These are phyloP conservation scores for Thermophis baileyi DNA, from an alignment of 2,113 vertebrate genomes.

Conservation along the genomic window DNA sequence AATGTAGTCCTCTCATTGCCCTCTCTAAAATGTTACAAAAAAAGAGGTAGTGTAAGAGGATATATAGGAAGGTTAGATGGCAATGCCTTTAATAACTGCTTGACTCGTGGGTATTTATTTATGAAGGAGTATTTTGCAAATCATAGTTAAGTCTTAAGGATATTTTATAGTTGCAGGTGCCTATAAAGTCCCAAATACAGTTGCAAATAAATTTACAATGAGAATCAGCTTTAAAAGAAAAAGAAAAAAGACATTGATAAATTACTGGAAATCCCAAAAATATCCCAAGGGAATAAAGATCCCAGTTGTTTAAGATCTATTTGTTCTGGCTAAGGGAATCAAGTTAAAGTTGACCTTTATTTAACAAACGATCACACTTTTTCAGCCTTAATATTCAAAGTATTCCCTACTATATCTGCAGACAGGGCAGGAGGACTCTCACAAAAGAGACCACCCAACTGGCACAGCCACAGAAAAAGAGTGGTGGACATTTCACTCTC, in stretches of 20 bases:
- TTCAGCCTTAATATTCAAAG: constrained; percentile 15
- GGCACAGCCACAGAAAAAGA: background rate
- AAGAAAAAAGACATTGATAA: background rate
- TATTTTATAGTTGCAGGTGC: background rate
- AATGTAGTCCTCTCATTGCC: background rate
- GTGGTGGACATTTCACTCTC: background rate
- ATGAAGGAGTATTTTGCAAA: background rate
- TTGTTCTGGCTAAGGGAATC: background rate
- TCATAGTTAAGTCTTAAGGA: background rate
- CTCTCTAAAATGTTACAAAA: background rate
- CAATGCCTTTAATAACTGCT: background rate
- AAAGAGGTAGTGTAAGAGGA: background rate
- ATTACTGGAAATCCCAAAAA: background rate
- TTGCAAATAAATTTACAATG: background rate
- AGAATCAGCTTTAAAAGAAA: background rate
- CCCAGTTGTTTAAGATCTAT: background rate
- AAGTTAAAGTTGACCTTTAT: background rate
- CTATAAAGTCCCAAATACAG: background rate
- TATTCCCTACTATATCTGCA: background rate
- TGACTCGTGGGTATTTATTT: background rate
- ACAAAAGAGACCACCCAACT: background rate
- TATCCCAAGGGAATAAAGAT: background rate
- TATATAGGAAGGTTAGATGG: background rate
- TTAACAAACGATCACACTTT: background rate
- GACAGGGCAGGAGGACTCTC: background rate